Evolutionary conservation across 2,797 vertebrate species (phyloP).

Genomic region (Taeniopygia guttata): DNA sequence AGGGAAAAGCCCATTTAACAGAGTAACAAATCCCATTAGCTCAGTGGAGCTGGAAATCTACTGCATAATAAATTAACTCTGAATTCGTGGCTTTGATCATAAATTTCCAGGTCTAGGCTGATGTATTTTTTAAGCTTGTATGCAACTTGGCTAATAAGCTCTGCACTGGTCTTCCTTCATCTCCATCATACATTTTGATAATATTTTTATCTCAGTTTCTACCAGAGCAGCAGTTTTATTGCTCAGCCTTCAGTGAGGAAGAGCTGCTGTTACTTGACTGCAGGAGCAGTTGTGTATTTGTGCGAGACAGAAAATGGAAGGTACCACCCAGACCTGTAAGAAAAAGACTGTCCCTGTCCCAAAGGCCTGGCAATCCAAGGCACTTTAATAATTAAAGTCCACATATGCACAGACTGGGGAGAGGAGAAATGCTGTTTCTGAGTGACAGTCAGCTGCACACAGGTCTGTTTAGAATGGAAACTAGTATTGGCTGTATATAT

Average conservation of each 20-base stretch:
- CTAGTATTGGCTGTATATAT: not conserved
- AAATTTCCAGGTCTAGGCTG: not conserved
- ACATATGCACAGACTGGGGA: accelerated
- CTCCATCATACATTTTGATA: not conserved
- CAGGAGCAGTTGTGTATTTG: not conserved
- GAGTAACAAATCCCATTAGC: slow-evolving; percentile 45
- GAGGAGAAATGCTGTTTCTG: not conserved
- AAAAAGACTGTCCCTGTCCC: not conserved
- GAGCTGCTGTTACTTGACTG: not conserved
- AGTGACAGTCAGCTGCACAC: not conserved
- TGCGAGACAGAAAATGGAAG: not conserved
- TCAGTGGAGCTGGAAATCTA: slow-evolving; percentile 30
- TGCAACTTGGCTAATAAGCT: not conserved
- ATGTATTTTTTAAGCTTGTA: not conserved
- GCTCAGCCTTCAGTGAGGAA: not conserved
- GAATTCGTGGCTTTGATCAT: not conserved
- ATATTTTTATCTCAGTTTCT: not conserved
- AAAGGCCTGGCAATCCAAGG: not conserved
- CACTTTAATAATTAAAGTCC: not conserved
- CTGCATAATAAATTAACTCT: slow-evolving; percentile 39
- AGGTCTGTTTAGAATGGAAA: not conserved
- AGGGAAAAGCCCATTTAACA: slow-evolving; percentile 41
- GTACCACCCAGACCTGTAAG: not conserved
- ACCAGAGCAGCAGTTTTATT: not conserved
- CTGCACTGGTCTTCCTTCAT: not conserved